Base-by-base conservation (phyloP, 2,888 invertebrate genomes). In the Drosophila neutralis region DNA sequence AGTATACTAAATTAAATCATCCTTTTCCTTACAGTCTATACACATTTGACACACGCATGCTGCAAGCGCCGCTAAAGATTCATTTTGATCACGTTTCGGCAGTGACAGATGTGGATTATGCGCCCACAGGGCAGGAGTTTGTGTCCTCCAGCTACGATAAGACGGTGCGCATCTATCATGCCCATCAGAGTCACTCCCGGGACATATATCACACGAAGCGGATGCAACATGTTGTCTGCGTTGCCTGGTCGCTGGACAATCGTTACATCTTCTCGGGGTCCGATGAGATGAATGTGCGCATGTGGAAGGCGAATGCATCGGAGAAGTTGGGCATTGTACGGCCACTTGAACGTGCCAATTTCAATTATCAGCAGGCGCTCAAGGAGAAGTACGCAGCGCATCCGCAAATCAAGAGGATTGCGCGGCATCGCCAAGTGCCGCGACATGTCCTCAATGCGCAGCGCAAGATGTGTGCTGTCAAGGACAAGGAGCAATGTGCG, bases 171-270 rank as follows among this genome's bases (percentile, higher is more conserved):
- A 97, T 99, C 92, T 99, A 97, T 93, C 96, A 97, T 87, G 94
- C 94, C 21, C 94, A 96, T 61, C 96, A 97, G n/a, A n/a, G 96
- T 0, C 97, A 97, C 92, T 97, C 96, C 0, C 95, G 99, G 82
- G 99, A 99, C 92, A 95, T 99, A 6, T 99, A 99, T 92, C 98
- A 99, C 91, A 98, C 99, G 0, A 99, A 98, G 92, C 95, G 99
- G 88, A 99, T 99, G 99, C 99, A 99, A 93, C 95, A 98, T 76
- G 94, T 99, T 18, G 97, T 97, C 0, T 96, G 96, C 90, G 96
- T 99, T 1, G 95, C 96, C 66, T 99, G 98, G 98, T 96, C 98
- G 0, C 92, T 97, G 69, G 99, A 99, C 91, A 97, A 97, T 92
- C 98, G 98, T 92, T 99, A 97, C 90, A 95, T 99, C 45, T 94